Conservation (phyloP, 2,888 invertebrate species). For the Amphiduros pacificus region DNA sequence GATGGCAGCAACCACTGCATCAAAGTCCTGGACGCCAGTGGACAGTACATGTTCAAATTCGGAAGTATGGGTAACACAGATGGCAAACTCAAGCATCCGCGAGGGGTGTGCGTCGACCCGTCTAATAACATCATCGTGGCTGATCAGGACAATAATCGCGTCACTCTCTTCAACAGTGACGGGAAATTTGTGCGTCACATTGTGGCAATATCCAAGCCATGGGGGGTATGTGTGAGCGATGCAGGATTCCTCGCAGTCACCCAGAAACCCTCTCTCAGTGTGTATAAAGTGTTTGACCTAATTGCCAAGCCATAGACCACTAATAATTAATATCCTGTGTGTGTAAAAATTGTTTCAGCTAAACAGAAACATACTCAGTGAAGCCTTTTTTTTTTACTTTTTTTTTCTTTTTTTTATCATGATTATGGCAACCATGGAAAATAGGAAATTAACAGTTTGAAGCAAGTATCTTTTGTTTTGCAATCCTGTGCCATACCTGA, state of each 20-base stretch:
- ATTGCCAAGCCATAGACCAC: too few species aligned
- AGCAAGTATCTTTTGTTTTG: too few species aligned
- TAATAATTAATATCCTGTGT: too few species aligned
- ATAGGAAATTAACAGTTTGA: too few species aligned
- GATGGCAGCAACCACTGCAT: conserved; percentile 63
- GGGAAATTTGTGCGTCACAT: conserved; percentile 43
- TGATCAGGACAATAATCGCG: conserved; percentile 62
- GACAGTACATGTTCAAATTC: conserved; percentile 59
- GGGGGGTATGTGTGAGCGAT: conserved; percentile 29
- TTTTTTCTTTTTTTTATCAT: too few species aligned
- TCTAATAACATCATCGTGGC: conserved; percentile 62
- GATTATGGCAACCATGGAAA: too few species aligned
- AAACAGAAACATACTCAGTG: neutral
- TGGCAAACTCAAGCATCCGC: conserved; percentile 62
- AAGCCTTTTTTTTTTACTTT: neutral
- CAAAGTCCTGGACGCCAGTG: conserved; percentile 59
- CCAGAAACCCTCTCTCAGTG: conserved; percentile 26
- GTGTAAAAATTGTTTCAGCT: neutral
- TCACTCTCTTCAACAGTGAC: conserved; percentile 37
- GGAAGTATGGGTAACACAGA: conserved; percentile 61
- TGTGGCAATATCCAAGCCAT: conserved; percentile 28
- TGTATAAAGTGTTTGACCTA: conserved; percentile 31
- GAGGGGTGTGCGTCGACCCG: conserved; percentile 61
- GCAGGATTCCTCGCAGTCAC: conserved; percentile 28
- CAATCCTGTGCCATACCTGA: too few species aligned